Conservation (phyloP, 2,888 invertebrate genomes). For the Hypselothyrea guttata region DNA sequence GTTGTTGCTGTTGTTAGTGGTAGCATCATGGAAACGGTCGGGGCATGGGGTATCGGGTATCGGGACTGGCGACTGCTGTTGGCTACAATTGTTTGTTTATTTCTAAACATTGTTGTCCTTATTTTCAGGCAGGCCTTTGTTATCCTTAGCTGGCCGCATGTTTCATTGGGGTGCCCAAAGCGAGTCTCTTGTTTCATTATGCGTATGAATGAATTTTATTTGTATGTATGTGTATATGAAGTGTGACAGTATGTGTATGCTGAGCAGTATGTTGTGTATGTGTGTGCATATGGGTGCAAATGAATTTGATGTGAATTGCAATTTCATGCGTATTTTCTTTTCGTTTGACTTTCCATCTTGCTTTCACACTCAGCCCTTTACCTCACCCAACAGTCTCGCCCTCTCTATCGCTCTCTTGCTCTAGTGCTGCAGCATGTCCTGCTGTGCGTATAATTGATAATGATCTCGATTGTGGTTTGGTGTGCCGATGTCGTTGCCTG, state of each 20-base stretch:
- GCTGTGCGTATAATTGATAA: slow-evolving; percentile 79
- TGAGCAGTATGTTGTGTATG: slow-evolving; percentile 20
- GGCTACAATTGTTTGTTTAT: slow-evolving; percentile 76
- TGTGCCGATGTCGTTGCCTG: slow-evolving; percentile 45
- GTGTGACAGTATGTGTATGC: slow-evolving; percentile 10
- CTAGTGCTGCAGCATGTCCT: slow-evolving; percentile 55
- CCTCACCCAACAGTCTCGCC: too few species aligned
- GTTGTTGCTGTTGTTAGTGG: slow-evolving; percentile 14
- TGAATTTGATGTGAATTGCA: slow-evolving; percentile 79
- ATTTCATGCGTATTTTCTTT: slow-evolving; percentile 79
- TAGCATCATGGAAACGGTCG: too few species aligned
- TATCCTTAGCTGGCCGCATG: slow-evolving; percentile 60
- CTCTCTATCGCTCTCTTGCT: slow-evolving; percentile 11
- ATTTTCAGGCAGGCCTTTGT: slow-evolving; percentile 66
- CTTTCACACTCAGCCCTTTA: not conserved
- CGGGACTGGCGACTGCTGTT: slow-evolving; percentile 17
- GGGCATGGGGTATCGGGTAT: not conserved
- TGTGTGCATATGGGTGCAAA: slow-evolving; percentile 73
- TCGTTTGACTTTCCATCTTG: slow-evolving; percentile 36
- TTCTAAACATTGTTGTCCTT: slow-evolving; percentile 77
- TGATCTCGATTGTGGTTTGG: slow-evolving; percentile 78
- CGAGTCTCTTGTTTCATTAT: slow-evolving; percentile 68
- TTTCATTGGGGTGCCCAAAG: slow-evolving; percentile 31
- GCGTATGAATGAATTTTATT: slow-evolving; percentile 79
- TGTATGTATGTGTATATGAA: slow-evolving; percentile 38